Evolutionary conservation across 2,888 invertebrate species (phyloP).

Genomic region (Nesidiocoris tenuis): DNA sequence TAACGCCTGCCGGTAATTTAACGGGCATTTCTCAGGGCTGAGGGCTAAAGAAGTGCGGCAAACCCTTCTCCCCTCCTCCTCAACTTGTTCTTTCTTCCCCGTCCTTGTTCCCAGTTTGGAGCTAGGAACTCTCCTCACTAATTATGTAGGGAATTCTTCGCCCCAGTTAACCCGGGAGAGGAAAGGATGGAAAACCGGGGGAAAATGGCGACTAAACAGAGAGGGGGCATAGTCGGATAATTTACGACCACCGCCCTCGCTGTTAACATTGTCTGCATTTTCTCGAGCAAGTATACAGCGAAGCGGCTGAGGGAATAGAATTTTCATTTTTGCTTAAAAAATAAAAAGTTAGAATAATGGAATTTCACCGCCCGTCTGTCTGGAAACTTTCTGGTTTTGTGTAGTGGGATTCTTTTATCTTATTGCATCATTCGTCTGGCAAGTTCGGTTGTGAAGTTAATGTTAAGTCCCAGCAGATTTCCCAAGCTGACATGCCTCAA

Average conservation of each 20-base stretch:
- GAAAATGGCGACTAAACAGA: neutral
- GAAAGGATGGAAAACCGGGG: neutral
- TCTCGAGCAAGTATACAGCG: conserved; percentile 1
- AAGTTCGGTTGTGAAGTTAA: no score
- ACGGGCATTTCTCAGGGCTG: conserved; percentile 26
- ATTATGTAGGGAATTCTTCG: conserved; percentile 46
- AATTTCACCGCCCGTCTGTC: neutral
- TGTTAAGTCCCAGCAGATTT: no score
- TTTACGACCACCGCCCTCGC: conserved; percentile 39
- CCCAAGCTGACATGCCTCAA: no score
- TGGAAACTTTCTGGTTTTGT: neutral
- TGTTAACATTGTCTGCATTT: conserved; percentile 46
- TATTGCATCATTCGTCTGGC: no score
- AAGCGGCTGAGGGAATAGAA: neutral
- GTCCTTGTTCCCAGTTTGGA: neutral
- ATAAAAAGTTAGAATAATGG: neutral
- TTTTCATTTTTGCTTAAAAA: neutral
- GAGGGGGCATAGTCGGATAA: conserved; percentile 48
- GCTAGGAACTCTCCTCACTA: conserved; percentile 37
- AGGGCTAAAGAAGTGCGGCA: conserved; percentile 29
- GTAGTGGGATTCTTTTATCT: no score
- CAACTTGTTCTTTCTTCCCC: neutral
- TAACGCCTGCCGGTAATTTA: conserved; percentile 39
- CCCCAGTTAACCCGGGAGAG: conserved; percentile 42
- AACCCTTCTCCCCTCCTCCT: conserved; percentile 2